Percentiles rank a stretch among this genome's conserved stretches.
Conservation (phyloP, 1,140 invertebrate genomes). For the Harlomillsia oculata region DNA sequence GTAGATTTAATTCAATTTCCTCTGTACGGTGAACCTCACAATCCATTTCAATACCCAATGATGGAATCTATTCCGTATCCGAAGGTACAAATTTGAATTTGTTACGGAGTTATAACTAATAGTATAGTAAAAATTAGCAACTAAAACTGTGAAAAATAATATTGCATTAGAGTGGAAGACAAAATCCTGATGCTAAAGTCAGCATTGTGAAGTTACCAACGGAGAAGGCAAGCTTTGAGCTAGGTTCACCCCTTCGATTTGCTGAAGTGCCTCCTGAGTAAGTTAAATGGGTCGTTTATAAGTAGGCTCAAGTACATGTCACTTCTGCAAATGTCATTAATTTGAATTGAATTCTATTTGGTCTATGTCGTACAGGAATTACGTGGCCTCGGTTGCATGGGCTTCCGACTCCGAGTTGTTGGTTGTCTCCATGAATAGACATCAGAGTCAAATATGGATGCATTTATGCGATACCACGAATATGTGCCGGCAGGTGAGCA, state of each 20-base stretch:
- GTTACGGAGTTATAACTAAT: neutral
- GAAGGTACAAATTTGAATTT: constrained; percentile 49
- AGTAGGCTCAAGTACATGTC: constrained; percentile 7
- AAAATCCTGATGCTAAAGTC: constrained; percentile 63
- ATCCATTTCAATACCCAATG: constrained; percentile 40
- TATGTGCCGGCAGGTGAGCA: constrained; percentile 1
- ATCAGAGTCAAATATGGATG: constrained; percentile 61
- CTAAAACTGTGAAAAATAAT: constrained; percentile 6
- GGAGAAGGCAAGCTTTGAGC: neutral
- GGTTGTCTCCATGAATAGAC: constrained; percentile 73
- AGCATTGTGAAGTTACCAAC: constrained; percentile 63
- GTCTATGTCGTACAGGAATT: constrained; percentile 46
- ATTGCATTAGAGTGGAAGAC: constrained; percentile 56
- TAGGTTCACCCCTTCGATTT: constrained; percentile 5
- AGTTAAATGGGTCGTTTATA: neutral
- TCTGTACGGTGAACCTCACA: constrained; percentile 42
- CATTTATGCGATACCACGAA: constrained; percentile 28
- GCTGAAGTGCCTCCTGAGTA: constrained; percentile 8
- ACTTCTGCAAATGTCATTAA: neutral
- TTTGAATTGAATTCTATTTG: constrained; percentile 2
- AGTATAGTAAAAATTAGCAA: neutral
- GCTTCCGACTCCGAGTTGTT: constrained; percentile 56
- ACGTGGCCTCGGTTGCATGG: constrained; percentile 67
- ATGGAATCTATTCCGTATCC: constrained; percentile 61
- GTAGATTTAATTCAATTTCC: constrained; percentile 44